Conservation (phyloP, 2,888 invertebrate genomes). For the Hydraecia micacea region DNA sequence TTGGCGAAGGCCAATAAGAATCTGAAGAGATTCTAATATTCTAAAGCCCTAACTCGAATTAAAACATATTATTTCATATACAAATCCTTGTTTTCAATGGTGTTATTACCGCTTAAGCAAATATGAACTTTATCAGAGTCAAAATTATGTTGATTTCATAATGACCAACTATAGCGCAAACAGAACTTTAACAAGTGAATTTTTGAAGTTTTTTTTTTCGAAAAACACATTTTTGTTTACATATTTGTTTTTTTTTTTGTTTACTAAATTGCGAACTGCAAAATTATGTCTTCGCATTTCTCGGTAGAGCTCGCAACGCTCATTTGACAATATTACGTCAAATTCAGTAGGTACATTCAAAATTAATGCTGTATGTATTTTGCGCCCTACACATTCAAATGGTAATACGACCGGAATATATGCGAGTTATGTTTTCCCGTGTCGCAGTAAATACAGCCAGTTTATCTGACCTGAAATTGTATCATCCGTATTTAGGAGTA, state of each 20-base stretch:
- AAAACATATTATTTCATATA: too few species aligned
- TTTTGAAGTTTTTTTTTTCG: neutral
- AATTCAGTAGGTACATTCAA: conserved; percentile 18
- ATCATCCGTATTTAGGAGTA: conserved; percentile 33
- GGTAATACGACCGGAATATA: conserved; percentile 22
- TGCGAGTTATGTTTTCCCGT: conserved; percentile 21
- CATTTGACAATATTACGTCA: conserved; percentile 30
- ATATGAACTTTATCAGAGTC: too few species aligned
- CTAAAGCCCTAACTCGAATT: too few species aligned
- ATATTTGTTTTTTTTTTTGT: too few species aligned
- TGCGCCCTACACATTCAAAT: conserved; percentile 20
- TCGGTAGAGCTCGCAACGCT: too few species aligned
- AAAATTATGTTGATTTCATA: too few species aligned
- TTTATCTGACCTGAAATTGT: conserved; percentile 29
- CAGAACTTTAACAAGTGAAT: too few species aligned
- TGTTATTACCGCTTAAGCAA: too few species aligned
- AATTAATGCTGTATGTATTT: conserved; percentile 30
- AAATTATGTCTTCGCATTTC: conserved; percentile 1
- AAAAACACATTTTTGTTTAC: neutral
- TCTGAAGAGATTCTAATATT: too few species aligned
- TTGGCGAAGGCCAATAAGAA: too few species aligned
- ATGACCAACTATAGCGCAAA: too few species aligned
- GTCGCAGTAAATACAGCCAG: conserved; percentile 16
- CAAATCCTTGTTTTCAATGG: too few species aligned
- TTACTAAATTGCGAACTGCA: neutral